Evolutionary conservation across 1,140 invertebrate species (phyloP), one percentile per base, ranked within the genome.

Genomic region (Aphaenogaster ashmeadi): DNA sequence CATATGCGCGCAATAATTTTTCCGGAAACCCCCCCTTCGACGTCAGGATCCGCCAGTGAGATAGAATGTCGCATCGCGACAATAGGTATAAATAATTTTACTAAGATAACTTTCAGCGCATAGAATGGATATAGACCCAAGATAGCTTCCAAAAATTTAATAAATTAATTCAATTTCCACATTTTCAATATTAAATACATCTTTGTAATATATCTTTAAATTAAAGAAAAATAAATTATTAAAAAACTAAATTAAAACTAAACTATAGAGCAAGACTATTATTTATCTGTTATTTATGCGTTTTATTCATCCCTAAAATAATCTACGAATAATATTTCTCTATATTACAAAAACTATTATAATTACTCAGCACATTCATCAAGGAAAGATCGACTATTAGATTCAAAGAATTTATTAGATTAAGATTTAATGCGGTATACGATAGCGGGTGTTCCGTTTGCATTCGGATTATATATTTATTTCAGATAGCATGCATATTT

Each of bases 391-490:
- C 8, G n/a, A n/a, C 7, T 21, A 15, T 38, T 4, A 33, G 5
- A 71, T 56, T 44, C 2, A 18, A 81, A 44, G 13, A 69, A 36
- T 54, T 13, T 33, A 3, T n/a, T 27, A 27, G n/a, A 18, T 56
- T 71, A 8, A 27, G 1, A 44, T 81, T 41, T 66, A 5, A 71
- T 18, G 3, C 11, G 36, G 8, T 27, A 27, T 44, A 41, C 6
- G 8, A 33, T 9, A 74, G 15, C 2, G 36, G 0, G 44, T 18
- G 5, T 58, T 71, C 7, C 66, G 6, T 21, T 21, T n/a, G 13
- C 27, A 18, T 50, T 38, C 18, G 4, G 33, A 60, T 84, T 75
- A 74, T 60, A 18, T 75, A 62, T 84, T 84, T 84, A 84, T 36
- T 60, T 74, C 13, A 8, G 13, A 75, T 50, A 56, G 18, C 38